Evolutionary conservation across 2,888 invertebrate genomes (phyloP).

Genomic region (Pseudanteris insignis): DNA sequence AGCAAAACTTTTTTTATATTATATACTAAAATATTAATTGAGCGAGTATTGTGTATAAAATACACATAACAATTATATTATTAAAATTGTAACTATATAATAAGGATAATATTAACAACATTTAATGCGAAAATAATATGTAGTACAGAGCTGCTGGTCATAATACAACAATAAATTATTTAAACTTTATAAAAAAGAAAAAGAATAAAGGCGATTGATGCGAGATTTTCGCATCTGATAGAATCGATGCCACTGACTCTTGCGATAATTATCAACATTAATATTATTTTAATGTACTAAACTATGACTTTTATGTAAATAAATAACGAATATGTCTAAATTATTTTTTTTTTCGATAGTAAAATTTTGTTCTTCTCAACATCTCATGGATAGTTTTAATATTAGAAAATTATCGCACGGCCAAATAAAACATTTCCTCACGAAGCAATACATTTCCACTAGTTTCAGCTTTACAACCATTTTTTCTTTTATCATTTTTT

Average conservation of each 20-base stretch:
- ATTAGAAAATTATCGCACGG: no score
- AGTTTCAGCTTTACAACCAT: background rate
- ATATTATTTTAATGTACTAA: no score
- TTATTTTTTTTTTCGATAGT: no score
- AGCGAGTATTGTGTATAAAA: conserved; percentile 39
- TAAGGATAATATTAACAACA: conserved; percentile 36
- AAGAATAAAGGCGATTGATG: conserved; percentile 15
- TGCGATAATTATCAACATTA: conserved; percentile 17
- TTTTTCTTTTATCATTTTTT: conserved; percentile 12
- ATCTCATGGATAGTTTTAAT: no score
- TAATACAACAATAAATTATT: conserved; percentile 27
- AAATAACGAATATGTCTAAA: no score
- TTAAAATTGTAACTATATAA: conserved; percentile 35
- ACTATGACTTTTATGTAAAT: no score
- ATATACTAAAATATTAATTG: conserved; percentile 38
- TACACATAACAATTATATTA: conserved; percentile 36
- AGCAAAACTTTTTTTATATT: conserved; percentile 22
- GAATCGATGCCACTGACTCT: conserved; percentile 17
- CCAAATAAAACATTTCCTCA: no score
- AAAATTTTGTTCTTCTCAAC: no score
- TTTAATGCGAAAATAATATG: conserved; percentile 32
- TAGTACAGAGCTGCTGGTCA: conserved; percentile 30
- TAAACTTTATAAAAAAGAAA: conserved; percentile 11
- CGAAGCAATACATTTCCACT: no score
- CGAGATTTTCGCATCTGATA: conserved; percentile 14